Percentiles rank a stretch among this genome's conserved stretches.
These are phyloP conservation scores for Podabrus alpinus DNA, from an alignment of 2,888 invertebrate species.

Conservation along the genomic window DNA sequence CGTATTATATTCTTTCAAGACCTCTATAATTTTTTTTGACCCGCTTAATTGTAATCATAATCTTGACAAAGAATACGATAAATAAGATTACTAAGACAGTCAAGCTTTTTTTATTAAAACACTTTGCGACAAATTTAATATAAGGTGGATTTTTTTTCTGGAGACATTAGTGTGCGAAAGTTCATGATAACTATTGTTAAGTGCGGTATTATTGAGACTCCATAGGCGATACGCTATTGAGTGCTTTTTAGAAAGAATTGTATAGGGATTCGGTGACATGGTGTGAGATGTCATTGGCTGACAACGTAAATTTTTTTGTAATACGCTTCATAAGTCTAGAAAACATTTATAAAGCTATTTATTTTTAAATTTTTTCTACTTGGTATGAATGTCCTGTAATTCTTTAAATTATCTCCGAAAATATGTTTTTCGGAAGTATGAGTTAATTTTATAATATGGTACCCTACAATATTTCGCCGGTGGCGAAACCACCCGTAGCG, in stretches of 20 bases:
- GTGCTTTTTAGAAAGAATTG: background rate
- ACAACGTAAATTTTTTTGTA: background rate
- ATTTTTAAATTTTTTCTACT: too few species aligned
- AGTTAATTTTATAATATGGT: background rate
- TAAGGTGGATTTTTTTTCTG: background rate
- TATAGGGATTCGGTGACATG: background rate
- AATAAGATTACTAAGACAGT: background rate
- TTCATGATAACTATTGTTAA: background rate
- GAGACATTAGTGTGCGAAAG: background rate
- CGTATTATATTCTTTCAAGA: background rate
- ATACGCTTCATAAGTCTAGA: background rate
- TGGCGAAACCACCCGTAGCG: background rate
- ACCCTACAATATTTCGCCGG: background rate
- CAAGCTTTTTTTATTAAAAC: background rate
- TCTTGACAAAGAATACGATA: background rate
- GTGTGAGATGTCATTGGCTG: background rate
- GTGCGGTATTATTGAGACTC: background rate
- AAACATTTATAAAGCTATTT: background rate
- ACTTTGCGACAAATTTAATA: background rate
- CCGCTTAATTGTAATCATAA: background rate
- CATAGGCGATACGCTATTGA: background rate
- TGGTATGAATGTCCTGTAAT: too few species aligned
- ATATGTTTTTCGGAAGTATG: background rate
- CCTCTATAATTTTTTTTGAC: background rate
- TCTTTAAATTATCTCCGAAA: too few species aligned